Conservation (phyloP, 2,113 vertebrate genomes). For the Semnornis frantzii region DNA sequence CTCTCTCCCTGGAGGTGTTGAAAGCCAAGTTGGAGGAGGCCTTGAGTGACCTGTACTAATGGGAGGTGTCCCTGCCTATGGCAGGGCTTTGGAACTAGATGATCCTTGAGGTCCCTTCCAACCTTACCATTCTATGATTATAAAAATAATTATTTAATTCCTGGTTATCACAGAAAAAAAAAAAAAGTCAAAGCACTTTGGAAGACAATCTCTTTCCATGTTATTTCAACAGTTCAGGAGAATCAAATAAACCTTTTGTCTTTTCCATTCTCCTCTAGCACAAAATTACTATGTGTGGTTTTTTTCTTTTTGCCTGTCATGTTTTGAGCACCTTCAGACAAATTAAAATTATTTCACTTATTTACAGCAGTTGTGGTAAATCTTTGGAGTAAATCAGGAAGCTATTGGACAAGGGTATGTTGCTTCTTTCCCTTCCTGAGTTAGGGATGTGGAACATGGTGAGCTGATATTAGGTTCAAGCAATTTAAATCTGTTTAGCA, state of each 20-base stretch:
- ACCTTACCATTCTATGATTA: no score
- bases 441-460: background rate
- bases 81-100: no score
- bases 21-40: no score
- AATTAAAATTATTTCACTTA: background rate
- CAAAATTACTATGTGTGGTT: background rate
- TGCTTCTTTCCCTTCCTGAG: background rate
- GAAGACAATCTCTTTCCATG: background rate
- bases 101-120: no score
- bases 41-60: no score
- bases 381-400: background rate
- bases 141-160: background rate
- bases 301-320: background rate
- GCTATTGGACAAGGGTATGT: background rate
- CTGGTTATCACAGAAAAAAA: background rate
- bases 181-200: background rate
- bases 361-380: conserved; percentile 10
- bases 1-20: no score
- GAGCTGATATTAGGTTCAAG: background rate
- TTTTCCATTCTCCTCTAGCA: background rate
- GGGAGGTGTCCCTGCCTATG: no score
- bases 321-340: background rate
- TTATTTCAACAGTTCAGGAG: background rate
- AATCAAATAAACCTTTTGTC: background rate
- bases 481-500: conserved; percentile 61